These are phyloP conservation scores for Colletes latitarsis DNA, from an alignment of 1,140 invertebrate genomes.

Conservation along the genomic window DNA sequence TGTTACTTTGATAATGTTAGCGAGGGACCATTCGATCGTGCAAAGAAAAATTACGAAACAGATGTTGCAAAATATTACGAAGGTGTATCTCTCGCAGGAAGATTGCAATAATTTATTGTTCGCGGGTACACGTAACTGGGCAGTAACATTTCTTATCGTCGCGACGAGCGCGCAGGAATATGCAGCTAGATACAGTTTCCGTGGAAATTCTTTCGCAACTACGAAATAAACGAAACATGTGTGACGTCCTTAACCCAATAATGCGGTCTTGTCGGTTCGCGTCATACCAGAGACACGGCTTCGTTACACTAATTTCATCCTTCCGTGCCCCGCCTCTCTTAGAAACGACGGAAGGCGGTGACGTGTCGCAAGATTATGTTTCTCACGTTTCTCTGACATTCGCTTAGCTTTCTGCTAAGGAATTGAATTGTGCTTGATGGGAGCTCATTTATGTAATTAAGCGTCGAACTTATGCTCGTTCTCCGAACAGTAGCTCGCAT, in stretches of 20 bases:
- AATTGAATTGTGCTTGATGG: slow-evolving; percentile 26
- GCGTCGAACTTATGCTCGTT: not conserved
- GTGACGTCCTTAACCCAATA: slow-evolving; percentile 62
- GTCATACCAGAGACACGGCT: slow-evolving; percentile 48
- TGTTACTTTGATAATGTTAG: no score
- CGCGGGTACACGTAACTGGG: no score
- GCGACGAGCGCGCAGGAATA: not conserved
- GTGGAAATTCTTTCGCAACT: slow-evolving; percentile 35
- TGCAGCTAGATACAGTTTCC: not conserved
- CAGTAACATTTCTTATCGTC: no score
- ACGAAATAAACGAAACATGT: slow-evolving; percentile 23
- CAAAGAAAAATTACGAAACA: no score
- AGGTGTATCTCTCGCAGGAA: no score
- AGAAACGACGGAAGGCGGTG: slow-evolving; percentile 58
- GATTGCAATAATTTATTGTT: no score
- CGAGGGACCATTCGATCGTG: no score
- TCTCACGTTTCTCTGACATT: slow-evolving; percentile 65
- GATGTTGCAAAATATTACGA: no score
- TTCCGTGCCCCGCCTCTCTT: slow-evolving; percentile 45
- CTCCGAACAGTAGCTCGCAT: no score
- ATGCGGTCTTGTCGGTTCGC: slow-evolving; percentile 34
- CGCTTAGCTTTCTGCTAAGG: slow-evolving; percentile 54
- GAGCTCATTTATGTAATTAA: slow-evolving; percentile 22
- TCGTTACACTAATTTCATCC: slow-evolving; percentile 64
- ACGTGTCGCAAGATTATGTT: slow-evolving; percentile 57